phyloP scores from a whole-genome alignment of 2,888 invertebrate species.

The Lithophane leautieri region DNA sequence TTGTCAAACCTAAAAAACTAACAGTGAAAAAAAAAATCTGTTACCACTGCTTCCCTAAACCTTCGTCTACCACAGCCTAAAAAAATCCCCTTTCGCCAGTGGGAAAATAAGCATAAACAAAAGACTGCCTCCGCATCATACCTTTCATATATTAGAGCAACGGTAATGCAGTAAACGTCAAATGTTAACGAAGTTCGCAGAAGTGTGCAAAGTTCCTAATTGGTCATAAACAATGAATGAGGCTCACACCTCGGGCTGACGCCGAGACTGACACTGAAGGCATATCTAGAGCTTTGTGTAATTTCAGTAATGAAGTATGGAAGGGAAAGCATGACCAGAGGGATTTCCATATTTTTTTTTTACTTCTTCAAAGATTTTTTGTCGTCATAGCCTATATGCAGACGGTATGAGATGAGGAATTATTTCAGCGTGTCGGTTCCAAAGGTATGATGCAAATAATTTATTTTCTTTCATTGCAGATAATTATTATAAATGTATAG shows the following conservation, averaged over 20 bases:
- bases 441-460: too few species aligned
- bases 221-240: slow-evolving; percentile 74
- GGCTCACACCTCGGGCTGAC: slow-evolving; percentile 45
- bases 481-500: too few species aligned
- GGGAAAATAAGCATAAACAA: slow-evolving; percentile 27
- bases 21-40: too few species aligned
- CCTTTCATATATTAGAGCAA: slow-evolving; percentile 51
- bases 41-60: too few species aligned
- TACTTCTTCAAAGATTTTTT: neutral
- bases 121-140: neutral
- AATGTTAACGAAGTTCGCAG: slow-evolving; percentile 73
- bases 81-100: neutral
- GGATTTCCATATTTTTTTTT: neutral
- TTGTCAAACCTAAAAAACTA: too few species aligned
- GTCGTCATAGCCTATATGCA: neutral
- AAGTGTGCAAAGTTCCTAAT: slow-evolving; percentile 78
- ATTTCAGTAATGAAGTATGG: neutral
- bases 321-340: neutral
- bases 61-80: neutral
- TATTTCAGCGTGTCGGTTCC: too few species aligned
- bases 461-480: too few species aligned
- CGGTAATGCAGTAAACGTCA: slow-evolving; percentile 65
- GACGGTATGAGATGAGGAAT: too few species aligned
- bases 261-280: slow-evolving; percentile 21
- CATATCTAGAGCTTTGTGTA: slow-evolving; percentile 34